Evolutionary conservation across 2,888 invertebrate genomes (phyloP).

Genomic region (Meloe dianella): DNA sequence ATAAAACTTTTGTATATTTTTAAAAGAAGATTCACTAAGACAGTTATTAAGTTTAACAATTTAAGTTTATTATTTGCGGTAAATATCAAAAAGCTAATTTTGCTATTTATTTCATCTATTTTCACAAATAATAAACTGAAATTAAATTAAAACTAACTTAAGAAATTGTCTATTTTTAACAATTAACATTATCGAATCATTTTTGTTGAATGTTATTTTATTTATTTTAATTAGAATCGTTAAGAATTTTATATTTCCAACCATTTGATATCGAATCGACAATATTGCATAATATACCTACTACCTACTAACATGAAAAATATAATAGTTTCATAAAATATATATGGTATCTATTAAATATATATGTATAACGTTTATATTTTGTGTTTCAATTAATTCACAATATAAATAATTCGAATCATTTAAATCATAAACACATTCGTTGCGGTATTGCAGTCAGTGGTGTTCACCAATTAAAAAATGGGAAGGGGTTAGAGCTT

Average conservation of each 20-base stretch:
- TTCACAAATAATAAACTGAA: background rate
- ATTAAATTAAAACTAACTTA: background rate
- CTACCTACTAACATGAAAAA: background rate
- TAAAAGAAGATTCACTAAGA: conserved; percentile 26
- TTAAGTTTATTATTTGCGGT: background rate
- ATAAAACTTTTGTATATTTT: conserved; percentile 26
- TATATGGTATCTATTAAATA: background rate
- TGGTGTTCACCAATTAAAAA: background rate
- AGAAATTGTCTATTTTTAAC: background rate
- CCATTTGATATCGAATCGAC: background rate
- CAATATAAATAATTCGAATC: too few relatives aligned
- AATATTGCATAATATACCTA: background rate
- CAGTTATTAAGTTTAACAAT: conserved; percentile 25
- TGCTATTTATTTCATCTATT: background rate
- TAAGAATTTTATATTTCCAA: background rate
- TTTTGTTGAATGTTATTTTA: background rate
- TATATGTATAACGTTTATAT: background rate
- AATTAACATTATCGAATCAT: background rate
- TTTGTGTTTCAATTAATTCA: background rate
- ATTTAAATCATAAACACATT: too few relatives aligned
- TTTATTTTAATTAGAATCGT: background rate
- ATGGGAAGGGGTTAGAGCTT: background rate
- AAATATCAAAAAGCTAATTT: background rate
- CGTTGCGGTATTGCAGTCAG: background rate
- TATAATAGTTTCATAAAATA: background rate